Base-by-base conservation (phyloP, 2,797 vertebrate species). In the Microctenopoma steveboyesi region DNA sequence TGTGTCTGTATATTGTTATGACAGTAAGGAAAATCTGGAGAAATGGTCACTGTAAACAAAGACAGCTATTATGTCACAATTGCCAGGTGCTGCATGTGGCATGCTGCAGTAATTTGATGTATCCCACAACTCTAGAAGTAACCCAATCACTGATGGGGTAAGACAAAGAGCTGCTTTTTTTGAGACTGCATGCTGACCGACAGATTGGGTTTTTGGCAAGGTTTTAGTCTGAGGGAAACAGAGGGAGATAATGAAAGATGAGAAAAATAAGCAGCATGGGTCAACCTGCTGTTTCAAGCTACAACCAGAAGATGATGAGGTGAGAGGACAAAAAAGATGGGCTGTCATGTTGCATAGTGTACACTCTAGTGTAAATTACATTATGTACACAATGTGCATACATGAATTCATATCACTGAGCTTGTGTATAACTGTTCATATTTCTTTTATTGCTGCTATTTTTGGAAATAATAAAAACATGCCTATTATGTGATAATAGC, bases 201-300 rank as follows among this genome's bases (percentile, higher is more conserved):
- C 67, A 77, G 75, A 86, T 75, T 79, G 83, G 68, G 74, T 64
- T 74, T 59, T 65, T 74, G 69, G 76, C 82, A 72, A 49, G 54
- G 63, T 65, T 83, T 79, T 74, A 76, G 52, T 57, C 25, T 13
- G 25, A 58, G 56, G 63, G 53, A 35, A 67, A 70, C 65, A 78
- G 72, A 76, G 69, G 55, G 72, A 71, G 39, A 81, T 79, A 64
- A 64, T 74, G 78, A 76, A 80, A 81, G 78, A 85, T 83, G 78
- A 77, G 74, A 77, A 69, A 82, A 82, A 85, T 74, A 81, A 86
- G 82, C 76, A 69, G 56, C 74, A 72, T 83, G 78, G 79, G 51
- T 74, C 58, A 67, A 79, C 76, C 82, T 86, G 76, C 87, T 74
- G 70, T 33, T 58, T 69, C 60, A 60, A 54, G 65, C 9, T 11